Evolutionary conservation across 1,140 invertebrate genomes (phyloP).

Genomic region (Odontomachus brunneus): DNA sequence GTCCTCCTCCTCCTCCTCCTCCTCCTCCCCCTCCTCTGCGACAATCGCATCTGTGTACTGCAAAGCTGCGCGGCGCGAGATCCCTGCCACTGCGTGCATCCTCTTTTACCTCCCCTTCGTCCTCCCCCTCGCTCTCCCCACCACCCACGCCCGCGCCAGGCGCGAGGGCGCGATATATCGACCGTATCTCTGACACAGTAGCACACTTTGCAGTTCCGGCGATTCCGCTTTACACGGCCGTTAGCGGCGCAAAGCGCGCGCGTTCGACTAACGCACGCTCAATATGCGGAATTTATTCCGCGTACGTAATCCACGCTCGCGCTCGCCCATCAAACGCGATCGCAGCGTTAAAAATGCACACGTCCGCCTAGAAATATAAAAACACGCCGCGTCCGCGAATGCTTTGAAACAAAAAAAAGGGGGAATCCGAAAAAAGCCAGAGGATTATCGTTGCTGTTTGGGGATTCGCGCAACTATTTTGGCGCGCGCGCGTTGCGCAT

Average conservation of each 20-base stretch:
- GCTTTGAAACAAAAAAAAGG: background rate
- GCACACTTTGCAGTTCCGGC: conserved; percentile 46
- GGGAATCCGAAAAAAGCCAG: background rate
- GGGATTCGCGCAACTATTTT: no score
- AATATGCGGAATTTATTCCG: conserved; percentile 42
- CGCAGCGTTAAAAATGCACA: background rate
- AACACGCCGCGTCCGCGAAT: background rate
- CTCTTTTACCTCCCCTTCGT: no score
- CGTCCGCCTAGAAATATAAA: background rate
- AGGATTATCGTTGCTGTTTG: background rate
- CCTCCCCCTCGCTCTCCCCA: background rate
- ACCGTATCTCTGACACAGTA: conserved; percentile 51
- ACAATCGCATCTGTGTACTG: conserved; percentile 12
- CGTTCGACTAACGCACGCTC: conserved; percentile 9
- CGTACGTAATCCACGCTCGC: conserved; percentile 15
- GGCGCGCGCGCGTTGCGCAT: no score
- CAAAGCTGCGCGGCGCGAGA: conserved; percentile 20
- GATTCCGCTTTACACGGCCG: conserved; percentile 38
- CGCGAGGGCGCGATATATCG: conserved; percentile 37
- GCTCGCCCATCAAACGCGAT: background rate
- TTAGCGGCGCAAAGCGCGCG: conserved; percentile 35
- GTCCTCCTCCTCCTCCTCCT: no score
- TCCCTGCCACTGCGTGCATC: background rate
- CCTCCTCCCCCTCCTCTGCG: background rate
- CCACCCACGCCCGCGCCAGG: background rate